phyloP scores from a whole-genome alignment of 2,797 vertebrate genomes.

The Dermochelys coriacea region DNA sequence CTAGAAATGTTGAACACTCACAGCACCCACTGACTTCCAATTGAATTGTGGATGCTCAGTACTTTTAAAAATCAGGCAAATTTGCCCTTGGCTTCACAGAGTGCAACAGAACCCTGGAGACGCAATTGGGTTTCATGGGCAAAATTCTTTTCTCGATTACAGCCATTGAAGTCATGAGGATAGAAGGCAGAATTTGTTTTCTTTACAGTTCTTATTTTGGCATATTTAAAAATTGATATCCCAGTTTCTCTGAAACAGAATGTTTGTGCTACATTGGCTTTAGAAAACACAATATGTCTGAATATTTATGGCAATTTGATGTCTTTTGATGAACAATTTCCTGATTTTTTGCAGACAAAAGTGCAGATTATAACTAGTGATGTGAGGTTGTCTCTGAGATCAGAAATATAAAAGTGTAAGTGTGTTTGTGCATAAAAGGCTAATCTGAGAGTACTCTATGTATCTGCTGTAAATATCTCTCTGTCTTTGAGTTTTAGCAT shows the following conservation, averaged over 20 bases:
- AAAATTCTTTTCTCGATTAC: not conserved
- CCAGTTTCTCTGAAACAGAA: not conserved
- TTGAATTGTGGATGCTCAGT: not conserved
- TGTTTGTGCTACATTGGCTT: not conserved
- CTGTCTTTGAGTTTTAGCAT: not conserved
- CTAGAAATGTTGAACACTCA: not conserved
- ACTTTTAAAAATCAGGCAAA: not conserved
- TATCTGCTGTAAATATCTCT: not conserved
- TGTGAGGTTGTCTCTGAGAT: not conserved
- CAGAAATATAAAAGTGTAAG: not conserved
- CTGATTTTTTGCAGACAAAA: not conserved
- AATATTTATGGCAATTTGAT: not conserved
- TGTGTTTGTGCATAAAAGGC: not conserved
- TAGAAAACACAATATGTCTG: fast-evolving
- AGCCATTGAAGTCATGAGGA: not conserved
- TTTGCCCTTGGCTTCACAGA: not conserved
- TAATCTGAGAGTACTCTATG: not conserved
- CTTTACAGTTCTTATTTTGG: not conserved
- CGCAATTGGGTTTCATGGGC: not conserved
- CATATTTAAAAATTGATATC: not conserved
- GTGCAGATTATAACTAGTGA: not conserved
- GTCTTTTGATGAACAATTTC: not conserved
- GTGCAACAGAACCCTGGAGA: fast-evolving
- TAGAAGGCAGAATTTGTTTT: not conserved
- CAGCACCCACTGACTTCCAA: not conserved